Base-by-base conservation (phyloP, 2,888 invertebrate genomes). In the Anorthoa munda region DNA sequence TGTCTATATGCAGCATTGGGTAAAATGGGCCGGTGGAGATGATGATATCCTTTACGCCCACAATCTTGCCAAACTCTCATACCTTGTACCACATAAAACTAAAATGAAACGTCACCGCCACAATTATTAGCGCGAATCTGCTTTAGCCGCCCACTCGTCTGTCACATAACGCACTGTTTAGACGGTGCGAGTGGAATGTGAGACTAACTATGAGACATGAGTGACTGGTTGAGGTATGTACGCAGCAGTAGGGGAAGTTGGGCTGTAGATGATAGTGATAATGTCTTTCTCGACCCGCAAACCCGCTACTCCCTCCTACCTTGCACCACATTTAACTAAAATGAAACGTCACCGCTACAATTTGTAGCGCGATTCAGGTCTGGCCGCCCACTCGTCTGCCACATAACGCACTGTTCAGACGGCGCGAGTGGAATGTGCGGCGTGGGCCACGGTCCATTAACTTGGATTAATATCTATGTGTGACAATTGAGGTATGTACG, bases 91-190 rank as follows among this genome's bases (percentile, higher is more conserved):
- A 67, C 50, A 66, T 64, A 58, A 26, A 51, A 75, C 11, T n/a
- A n/a, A 77, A 77, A 75, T 81, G 77, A 83, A 70, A 81, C 48
- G 77, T 77, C 59, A 65, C 45, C 69, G 55, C 55, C 23, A 66
- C 46, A 72, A 77, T 77, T 72, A n/a, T n/a, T 68, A 45, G 80
- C 21, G 59, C 23, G 53, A 31, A 58, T 61, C 55, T 67, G 31
- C 50, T 65, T 60, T 66, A 39, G 21, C 72, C 68, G 53, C 82
- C 74, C 46, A 64, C 67, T 58, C 69, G 4, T 66, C 55, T 69
- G 68, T 68, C 56, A 59, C 39, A 48, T 56, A 53, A 72, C 45
- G 69, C 69, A 7, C n/a, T 66, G 60, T 74, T 66, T 53, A 67
- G 23, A 66, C 31, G 21, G 18, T 15, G 50, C 17, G 59, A 66